Percentiles rank a stretch among this genome's conserved stretches.
Conservation (phyloP, 2,888 invertebrate genomes). For the Stegana nigrithorax region DNA sequence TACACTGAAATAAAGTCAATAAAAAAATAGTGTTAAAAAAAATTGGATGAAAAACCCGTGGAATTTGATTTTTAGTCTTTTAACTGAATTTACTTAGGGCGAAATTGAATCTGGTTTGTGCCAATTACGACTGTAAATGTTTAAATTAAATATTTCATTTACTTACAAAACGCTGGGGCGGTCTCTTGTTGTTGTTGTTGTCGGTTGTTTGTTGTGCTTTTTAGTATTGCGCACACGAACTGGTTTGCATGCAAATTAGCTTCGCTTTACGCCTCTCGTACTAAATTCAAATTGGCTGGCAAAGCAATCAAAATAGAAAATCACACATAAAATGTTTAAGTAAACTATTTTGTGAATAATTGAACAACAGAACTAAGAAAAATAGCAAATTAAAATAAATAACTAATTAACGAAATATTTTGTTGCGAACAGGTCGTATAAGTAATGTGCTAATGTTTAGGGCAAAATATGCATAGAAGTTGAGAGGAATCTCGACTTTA, state of each 20-base stretch:
- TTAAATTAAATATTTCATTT: slow-evolving; percentile 27
- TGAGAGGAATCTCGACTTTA: too few species aligned
- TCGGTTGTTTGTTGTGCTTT: too few species aligned
- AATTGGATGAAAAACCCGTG: neutral
- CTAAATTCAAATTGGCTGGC: neutral
- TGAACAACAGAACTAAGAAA: too few species aligned
- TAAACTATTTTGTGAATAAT: too few species aligned
- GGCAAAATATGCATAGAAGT: too few species aligned
- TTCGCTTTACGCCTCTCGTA: neutral
- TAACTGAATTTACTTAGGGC: slow-evolving; percentile 1
- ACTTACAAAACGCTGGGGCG: neutral
- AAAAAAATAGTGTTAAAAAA: too few species aligned
- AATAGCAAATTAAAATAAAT: neutral
- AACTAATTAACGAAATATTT: neutral
- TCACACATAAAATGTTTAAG: neutral
- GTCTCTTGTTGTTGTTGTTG: neutral
- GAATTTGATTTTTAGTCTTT: neutral
- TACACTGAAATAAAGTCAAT: too few species aligned
- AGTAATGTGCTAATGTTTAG: neutral
- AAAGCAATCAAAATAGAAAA: neutral
- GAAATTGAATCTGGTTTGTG: slow-evolving; percentile 37
- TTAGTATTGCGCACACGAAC: too few species aligned
- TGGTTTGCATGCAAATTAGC: too few species aligned
- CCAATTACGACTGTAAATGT: slow-evolving; percentile 41
- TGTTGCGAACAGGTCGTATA: neutral